These are phyloP conservation scores for Pecten maximus DNA, from an alignment of 2,888 invertebrate genomes.

Conservation along the genomic window DNA sequence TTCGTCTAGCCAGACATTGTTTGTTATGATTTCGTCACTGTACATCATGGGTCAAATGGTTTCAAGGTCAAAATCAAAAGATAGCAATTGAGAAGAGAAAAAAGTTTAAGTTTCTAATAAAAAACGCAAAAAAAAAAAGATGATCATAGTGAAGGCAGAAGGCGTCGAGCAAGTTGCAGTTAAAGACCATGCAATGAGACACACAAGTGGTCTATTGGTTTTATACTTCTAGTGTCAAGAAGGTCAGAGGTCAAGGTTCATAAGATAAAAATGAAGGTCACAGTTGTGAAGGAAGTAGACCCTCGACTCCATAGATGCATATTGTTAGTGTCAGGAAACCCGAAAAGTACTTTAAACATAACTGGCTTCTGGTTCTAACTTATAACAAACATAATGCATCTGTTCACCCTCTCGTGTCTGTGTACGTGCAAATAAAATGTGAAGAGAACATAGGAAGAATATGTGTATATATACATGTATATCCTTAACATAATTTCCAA, in stretches of 20 bases:
- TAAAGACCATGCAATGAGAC: not conserved
- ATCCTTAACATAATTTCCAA: not conserved
- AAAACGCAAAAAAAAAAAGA: not conserved
- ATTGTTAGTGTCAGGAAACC: not conserved
- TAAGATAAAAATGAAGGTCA: not conserved
- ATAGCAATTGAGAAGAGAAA: not conserved
- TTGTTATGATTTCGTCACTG: not conserved
- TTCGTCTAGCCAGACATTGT: conserved; percentile 10
- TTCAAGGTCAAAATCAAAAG: not conserved
- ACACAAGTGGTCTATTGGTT: too few relatives aligned
- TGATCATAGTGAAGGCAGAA: not conserved
- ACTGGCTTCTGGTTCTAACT: not conserved
- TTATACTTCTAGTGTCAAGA: not conserved
- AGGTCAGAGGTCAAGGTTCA: not conserved
- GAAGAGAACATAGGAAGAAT: not conserved
- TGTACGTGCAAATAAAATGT: not conserved
- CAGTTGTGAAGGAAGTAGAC: not conserved
- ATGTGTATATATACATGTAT: too few relatives aligned
- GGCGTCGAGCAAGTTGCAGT: not conserved
- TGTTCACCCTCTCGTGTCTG: not conserved
- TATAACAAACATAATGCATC: not conserved
- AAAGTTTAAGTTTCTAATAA: too few relatives aligned
- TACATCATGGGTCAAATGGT: not conserved
- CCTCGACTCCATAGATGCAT: not conserved
- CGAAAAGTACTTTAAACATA: not conserved